These are phyloP conservation scores for Brachionus manjavacas DNA, from an alignment of 1,140 invertebrate genomes.

Conservation along the genomic window DNA sequence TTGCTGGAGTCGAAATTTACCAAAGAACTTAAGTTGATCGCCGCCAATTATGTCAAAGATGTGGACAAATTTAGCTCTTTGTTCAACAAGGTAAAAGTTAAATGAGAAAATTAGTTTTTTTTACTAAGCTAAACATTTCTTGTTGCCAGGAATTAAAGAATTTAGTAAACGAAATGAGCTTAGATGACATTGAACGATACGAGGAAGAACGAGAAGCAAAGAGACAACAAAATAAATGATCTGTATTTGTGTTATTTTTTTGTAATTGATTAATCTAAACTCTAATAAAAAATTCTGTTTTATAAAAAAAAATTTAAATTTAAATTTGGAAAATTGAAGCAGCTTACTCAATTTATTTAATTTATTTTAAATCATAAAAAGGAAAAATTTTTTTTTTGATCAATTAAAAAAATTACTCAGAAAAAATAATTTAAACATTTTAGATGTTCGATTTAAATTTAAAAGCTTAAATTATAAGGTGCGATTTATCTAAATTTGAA, in stretches of 20 bases:
- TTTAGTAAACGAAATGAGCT: constrained; percentile 38
- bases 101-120: background rate
- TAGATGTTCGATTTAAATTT: too few relatives aligned
- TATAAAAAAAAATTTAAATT: background rate
- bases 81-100: background rate
- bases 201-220: background rate
- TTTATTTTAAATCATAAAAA: too few relatives aligned
- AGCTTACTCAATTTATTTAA: too few relatives aligned
- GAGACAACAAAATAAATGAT: background rate
- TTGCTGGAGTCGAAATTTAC: background rate
- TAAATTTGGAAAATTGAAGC: too few relatives aligned
- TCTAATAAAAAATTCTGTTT: background rate
- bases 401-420: too few relatives aligned
- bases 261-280: background rate
- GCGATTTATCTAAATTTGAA: too few relatives aligned
- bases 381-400: too few relatives aligned
- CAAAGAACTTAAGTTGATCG: background rate
- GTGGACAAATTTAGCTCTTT: background rate
- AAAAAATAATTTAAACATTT: too few relatives aligned
- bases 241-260: background rate
- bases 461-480: too few relatives aligned
- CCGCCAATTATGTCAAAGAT: constrained; percentile 27
- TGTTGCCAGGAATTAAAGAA: background rate
- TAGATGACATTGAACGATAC: constrained; percentile 42
- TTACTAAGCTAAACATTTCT: background rate